These are phyloP conservation scores for Takifugu flavidus DNA, from an alignment of 2,113 vertebrate species.

Conservation along the genomic window DNA sequence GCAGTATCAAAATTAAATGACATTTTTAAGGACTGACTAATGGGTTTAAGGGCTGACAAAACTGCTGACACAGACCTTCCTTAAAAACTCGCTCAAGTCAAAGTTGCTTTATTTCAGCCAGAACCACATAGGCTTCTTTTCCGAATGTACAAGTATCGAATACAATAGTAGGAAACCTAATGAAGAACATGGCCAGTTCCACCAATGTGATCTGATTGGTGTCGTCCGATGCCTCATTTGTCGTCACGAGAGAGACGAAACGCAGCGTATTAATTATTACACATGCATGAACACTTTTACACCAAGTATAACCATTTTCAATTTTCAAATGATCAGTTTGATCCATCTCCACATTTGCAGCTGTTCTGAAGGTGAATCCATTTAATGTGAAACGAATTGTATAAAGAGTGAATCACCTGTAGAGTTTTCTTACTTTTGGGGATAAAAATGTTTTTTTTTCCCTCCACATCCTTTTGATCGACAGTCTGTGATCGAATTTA, in stretches of 20 bases:
- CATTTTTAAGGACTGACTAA: background rate
- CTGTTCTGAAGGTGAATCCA: too few relatives aligned
- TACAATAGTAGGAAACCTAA: constrained; percentile 16
- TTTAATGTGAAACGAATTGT: too few relatives aligned
- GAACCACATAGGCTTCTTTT: background rate
- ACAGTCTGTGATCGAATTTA: too few relatives aligned
- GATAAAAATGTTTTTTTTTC: too few relatives aligned
- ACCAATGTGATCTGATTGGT: constrained; percentile 39
- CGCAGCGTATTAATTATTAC: constrained; percentile 4
- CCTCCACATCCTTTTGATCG: too few relatives aligned
- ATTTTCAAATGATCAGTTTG: background rate
- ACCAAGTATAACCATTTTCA: background rate
- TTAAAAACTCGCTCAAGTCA: too few relatives aligned
- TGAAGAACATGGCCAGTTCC: constrained; percentile 4
- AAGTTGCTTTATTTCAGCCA: background rate
- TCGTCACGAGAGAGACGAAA: constrained; percentile 30
- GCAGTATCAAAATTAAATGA: background rate
- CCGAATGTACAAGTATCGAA: background rate
- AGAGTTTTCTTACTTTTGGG: too few relatives aligned
- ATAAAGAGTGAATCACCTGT: too few relatives aligned
- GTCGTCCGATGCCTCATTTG: constrained; percentile 31
- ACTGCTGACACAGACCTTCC: too few relatives aligned
- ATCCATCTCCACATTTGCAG: too few relatives aligned
- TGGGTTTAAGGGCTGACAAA: too few relatives aligned
- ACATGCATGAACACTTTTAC: background rate